Percentiles rank a stretch among this genome's conserved stretches.
Evolutionary conservation across 2,797 vertebrate genomes (phyloP).

Genomic region (Nyctibius grandis): DNA sequence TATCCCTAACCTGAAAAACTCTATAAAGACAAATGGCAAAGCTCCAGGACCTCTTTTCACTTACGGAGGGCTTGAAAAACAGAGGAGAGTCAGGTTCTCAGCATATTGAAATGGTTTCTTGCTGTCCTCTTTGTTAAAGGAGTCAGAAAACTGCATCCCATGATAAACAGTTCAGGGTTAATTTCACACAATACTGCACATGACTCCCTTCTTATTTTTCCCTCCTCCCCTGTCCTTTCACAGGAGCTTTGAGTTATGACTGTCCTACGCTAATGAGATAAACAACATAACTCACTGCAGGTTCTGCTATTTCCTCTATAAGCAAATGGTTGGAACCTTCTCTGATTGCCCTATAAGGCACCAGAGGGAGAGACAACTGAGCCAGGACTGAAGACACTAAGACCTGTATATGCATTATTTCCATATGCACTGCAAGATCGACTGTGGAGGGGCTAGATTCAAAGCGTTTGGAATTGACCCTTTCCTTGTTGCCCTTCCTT

Average conservation of each 20-base stretch:
- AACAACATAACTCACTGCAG: slow-evolving; percentile 74
- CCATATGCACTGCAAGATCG: background rate
- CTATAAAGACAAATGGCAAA: background rate
- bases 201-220: slow-evolving; percentile 40
- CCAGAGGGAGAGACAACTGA: slow-evolving; percentile 18
- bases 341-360: slow-evolving; percentile 64
- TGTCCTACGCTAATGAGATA: slow-evolving; percentile 77
- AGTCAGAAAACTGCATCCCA: slow-evolving; percentile 34
- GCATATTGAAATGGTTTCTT: background rate
- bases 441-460: background rate
- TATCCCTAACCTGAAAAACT: background rate
- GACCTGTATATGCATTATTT: background rate
- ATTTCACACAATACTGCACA: slow-evolving; percentile 68
- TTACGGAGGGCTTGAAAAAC: background rate
- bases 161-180: slow-evolving; percentile 61
- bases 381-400: background rate
- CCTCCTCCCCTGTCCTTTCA: slow-evolving; percentile 43
- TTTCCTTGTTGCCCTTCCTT: background rate
- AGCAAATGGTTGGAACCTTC: slow-evolving; percentile 61
- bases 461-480: background rate
- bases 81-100: background rate
- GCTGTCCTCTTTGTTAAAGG: slow-evolving; percentile 19
- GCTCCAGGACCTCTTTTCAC: background rate
- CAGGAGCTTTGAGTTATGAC: slow-evolving; percentile 68
- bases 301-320: slow-evolving; percentile 64